phyloP scores from a whole-genome alignment of 1,140 invertebrate species.

The Drosophila seguyi region DNA sequence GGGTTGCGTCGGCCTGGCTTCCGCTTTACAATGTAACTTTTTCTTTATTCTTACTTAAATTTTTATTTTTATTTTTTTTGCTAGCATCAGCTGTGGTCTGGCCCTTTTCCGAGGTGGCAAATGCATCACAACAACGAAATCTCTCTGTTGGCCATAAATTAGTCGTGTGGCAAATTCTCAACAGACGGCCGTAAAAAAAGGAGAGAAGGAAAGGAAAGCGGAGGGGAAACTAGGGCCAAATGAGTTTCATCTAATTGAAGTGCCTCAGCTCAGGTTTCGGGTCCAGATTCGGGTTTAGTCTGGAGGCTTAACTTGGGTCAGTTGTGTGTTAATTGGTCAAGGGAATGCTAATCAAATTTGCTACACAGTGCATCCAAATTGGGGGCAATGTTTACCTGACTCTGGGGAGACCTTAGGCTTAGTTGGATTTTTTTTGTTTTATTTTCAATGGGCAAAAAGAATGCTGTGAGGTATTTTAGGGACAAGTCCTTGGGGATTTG shows the following conservation, averaged over 20 bases:
- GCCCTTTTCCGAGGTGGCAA: conserved; percentile 34
- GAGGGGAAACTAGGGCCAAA: conserved; percentile 36
- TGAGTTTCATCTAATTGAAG: conserved; percentile 78
- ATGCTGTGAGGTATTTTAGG: neutral
- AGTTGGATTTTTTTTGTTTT: neutral
- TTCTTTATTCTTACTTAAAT: neutral
- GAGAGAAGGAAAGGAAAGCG: conserved; percentile 2
- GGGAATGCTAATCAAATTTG: conserved; percentile 49
- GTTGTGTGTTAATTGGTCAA: conserved; percentile 58
- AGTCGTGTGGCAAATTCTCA: conserved; percentile 63
- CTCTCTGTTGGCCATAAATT: conserved; percentile 67
- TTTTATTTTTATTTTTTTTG: conserved; percentile 2
- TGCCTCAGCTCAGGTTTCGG: conserved; percentile 43
- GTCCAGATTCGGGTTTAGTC: conserved; percentile 13
- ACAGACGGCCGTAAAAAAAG: conserved; percentile 43
- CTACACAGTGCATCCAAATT: conserved; percentile 19
- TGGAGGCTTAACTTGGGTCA: conserved; percentile 20
- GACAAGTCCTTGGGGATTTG: neutral
- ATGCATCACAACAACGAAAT: conserved; percentile 71
- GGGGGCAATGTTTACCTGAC: conserved; percentile 18
- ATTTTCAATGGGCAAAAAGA: no score
- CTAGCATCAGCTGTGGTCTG: conserved; percentile 34
- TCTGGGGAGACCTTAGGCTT: neutral
- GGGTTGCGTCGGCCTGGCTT: conserved; percentile 39
- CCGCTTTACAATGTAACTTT: conserved; percentile 47